Evolutionary conservation across 2,888 invertebrate species (phyloP), one percentile per base, ranked within the genome.

Genomic region (Drosophila putrida): DNA sequence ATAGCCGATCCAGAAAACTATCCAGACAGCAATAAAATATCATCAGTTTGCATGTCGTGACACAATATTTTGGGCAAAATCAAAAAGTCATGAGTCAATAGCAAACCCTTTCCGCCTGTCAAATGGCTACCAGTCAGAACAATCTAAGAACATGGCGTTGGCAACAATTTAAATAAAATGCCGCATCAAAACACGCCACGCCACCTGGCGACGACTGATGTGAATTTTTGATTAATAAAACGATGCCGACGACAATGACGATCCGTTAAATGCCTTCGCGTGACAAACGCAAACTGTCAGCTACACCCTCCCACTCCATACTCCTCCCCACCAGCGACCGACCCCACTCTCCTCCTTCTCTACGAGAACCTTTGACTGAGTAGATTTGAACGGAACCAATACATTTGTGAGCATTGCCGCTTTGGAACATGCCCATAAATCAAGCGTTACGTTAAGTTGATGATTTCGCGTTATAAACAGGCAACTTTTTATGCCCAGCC

Each of bases 401-500:
- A 85, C 89, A 84, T 82, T 83, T 78, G 80, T 67, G 55, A 63
- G 70, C 62, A 47, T 65, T 41, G 53, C 53, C 35, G 43, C 60
- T 53, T 46, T 39, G 61, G 47, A 79, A 70, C 70, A 75, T 71
- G 81, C 74, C 74, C 75, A 82, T 82, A 89, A 90, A 85, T 88
- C 88, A 89, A 87, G 87, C 82, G 75, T 59, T 60, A 84, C 72
- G 79, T 85, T 85, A 77, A 82, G 80, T 80, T 82, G 87, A 88
- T 87, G 89, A 88, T 86, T 85, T 85, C 78, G 87, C 86, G 84
- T 81, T 88, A 84, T 82, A 84, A 86, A 88, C 88, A 85, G 83
- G 65, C 67, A 84, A 75, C 64, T 82, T 84, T 82, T 68, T 82
- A 54, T 71, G 62, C 65, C 66, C 57, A 61, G 63, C 59, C 58